Conservation (phyloP, 1,140 invertebrate genomes). For the Philopotamus ludificatus region DNA sequence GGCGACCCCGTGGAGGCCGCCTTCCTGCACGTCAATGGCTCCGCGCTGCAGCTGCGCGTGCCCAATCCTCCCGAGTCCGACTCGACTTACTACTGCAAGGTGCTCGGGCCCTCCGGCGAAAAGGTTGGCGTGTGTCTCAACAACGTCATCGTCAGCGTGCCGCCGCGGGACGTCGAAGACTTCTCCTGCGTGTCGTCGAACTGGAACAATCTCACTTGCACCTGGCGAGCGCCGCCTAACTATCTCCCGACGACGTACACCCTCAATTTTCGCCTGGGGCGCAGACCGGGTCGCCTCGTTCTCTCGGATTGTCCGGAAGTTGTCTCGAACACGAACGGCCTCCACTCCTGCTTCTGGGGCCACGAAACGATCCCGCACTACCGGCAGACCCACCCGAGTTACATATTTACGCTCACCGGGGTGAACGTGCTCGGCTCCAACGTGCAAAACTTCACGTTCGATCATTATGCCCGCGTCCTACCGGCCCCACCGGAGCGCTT, state of each 20-base stretch:
- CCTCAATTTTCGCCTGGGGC: slow-evolving; percentile 54
- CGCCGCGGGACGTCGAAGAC: slow-evolving; percentile 58
- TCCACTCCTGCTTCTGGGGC: slow-evolving; percentile 59
- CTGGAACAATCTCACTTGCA: slow-evolving; percentile 65
- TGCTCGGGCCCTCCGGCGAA: not conserved
- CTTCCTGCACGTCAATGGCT: slow-evolving; percentile 19
- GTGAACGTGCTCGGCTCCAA: slow-evolving; percentile 58
- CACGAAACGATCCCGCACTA: slow-evolving; percentile 60
- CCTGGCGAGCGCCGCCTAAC: slow-evolving; percentile 59
- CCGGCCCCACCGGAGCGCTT: slow-evolving; percentile 60
- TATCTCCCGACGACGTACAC: slow-evolving; percentile 58
- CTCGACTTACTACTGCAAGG: slow-evolving; percentile 31
- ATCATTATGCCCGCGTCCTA: slow-evolving; percentile 64
- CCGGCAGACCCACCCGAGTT: slow-evolving; percentile 58
- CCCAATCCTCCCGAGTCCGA: slow-evolving; percentile 16
- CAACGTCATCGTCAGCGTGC: slow-evolving; percentile 47
- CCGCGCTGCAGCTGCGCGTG: slow-evolving; percentile 22
- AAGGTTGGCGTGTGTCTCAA: slow-evolving; percentile 41
- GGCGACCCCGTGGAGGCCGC: slow-evolving; percentile 13
- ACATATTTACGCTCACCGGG: slow-evolving; percentile 57
- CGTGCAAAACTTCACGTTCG: slow-evolving; percentile 53
- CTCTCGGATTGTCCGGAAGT: slow-evolving; percentile 23
- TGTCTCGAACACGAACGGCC: slow-evolving; percentile 33
- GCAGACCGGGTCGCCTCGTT: slow-evolving; percentile 31
- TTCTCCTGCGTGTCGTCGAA: slow-evolving; percentile 68